Evolutionary conservation across 1,140 invertebrate species (phyloP).

Genomic region (Patella vulgata): DNA sequence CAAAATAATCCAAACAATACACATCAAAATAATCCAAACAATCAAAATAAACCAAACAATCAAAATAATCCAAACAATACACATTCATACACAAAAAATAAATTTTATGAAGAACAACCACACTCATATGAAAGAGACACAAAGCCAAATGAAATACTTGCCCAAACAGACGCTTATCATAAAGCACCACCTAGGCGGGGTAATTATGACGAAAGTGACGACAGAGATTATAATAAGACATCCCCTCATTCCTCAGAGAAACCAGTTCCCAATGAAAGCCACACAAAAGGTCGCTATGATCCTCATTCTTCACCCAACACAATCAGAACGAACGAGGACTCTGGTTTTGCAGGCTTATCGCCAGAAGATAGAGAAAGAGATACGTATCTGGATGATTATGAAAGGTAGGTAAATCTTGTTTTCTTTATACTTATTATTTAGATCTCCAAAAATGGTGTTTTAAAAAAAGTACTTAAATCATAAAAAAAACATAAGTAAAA

Average conservation of each 20-base stretch:
- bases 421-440: too few species aligned
- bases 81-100: too few species aligned
- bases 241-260: constrained; percentile 21
- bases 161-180: neutral
- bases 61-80: too few species aligned
- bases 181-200: constrained; percentile 7
- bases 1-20: neutral
- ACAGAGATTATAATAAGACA: constrained; percentile 10
- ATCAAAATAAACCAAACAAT: constrained; percentile 2
- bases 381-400: constrained; percentile 7
- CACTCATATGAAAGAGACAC: constrained; percentile 25
- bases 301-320: constrained; percentile 31
- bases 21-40: neutral
- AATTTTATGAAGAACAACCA: constrained; percentile 21
- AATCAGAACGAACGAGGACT: constrained; percentile 44
- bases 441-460: too few species aligned
- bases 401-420: too few species aligned
- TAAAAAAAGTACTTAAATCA: too few species aligned
- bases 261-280: constrained; percentile 9
- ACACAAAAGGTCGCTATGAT: constrained; percentile 10
- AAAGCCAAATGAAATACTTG: neutral
- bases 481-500: too few species aligned
- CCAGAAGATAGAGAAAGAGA: constrained; percentile 37
- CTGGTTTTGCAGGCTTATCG: constrained; percentile 40
- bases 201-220: constrained; percentile 5